These are phyloP conservation scores for Lampris megalopsis DNA, from an alignment of 2,113 vertebrate species.

Conservation along the genomic window DNA sequence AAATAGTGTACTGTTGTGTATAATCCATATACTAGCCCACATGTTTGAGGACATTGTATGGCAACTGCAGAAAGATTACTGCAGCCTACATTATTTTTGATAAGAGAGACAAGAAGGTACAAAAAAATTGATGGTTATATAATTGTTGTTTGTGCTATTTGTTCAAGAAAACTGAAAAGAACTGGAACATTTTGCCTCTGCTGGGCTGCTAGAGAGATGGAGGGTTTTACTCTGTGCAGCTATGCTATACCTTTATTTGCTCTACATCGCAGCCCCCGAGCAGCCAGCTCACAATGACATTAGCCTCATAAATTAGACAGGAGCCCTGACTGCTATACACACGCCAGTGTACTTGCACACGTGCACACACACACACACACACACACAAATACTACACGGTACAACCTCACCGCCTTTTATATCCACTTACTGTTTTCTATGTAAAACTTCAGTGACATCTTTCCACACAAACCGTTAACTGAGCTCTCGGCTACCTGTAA, in stretches of 20 bases:
- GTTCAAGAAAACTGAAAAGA: conserved; percentile 23
- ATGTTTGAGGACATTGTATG: not conserved
- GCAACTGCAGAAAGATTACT: conserved; percentile 5
- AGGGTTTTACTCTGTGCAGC: conserved; percentile 33
- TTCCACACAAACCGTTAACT: not conserved
- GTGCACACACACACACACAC: conserved; percentile 4
- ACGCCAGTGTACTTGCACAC: not conserved
- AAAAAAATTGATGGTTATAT: conserved; percentile 7
- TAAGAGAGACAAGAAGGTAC: conserved; percentile 26
- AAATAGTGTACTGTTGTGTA: not conserved
- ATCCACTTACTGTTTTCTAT: not conserved
- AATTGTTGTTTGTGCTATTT: not conserved
- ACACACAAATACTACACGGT: not conserved
- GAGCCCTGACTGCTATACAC: conserved; percentile 45
- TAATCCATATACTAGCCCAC: not conserved
- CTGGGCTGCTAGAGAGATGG: conserved; percentile 18
- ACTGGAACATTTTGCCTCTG: conserved; percentile 7
- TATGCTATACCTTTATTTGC: conserved; percentile 44
- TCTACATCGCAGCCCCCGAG: conserved; percentile 41
- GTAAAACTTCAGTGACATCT: not conserved
- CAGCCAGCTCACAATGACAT: conserved; percentile 57
- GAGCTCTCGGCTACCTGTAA: not conserved
- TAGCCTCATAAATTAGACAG: conserved; percentile 67
- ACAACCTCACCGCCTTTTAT: not conserved
- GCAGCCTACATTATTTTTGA: not conserved